Evolutionary conservation across 2,888 invertebrate species (phyloP).

Genomic region (Agriotes lineatus): DNA sequence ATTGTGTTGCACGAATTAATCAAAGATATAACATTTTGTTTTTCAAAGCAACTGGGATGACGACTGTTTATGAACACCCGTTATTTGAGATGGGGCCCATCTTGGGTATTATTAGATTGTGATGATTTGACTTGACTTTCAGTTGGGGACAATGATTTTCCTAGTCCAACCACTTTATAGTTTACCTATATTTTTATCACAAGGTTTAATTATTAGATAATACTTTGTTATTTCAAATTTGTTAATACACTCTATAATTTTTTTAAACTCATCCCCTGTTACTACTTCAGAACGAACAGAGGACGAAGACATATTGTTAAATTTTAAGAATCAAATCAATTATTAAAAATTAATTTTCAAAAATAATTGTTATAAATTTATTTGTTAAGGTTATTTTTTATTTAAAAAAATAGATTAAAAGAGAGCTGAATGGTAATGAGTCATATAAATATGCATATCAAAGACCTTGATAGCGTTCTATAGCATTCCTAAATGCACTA

Average conservation of each 20-base stretch:
- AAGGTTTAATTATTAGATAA: background rate
- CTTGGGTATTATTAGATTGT: background rate
- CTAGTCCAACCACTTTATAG: background rate
- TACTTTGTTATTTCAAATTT: background rate
- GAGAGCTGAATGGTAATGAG: background rate
- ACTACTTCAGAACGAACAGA: too few species aligned
- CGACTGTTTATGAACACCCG: too few species aligned
- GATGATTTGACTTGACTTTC: background rate
- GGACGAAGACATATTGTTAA: background rate
- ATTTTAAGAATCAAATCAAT: background rate
- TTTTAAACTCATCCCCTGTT: background rate
- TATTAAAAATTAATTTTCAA: too few species aligned
- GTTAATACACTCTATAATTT: background rate
- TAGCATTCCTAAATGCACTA: background rate
- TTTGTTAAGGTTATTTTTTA: too few species aligned
- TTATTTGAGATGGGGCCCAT: too few species aligned
- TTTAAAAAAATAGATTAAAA: background rate
- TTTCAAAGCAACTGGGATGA: too few species aligned
- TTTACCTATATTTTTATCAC: background rate
- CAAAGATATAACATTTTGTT: too few species aligned
- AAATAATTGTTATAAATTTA: too few species aligned
- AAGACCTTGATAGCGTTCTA: background rate
- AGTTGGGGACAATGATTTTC: background rate
- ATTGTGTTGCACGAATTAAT: too few species aligned
- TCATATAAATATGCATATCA: background rate